Evolutionary conservation across 2,888 invertebrate species (phyloP).

Genomic region (Thecophora atra): DNA sequence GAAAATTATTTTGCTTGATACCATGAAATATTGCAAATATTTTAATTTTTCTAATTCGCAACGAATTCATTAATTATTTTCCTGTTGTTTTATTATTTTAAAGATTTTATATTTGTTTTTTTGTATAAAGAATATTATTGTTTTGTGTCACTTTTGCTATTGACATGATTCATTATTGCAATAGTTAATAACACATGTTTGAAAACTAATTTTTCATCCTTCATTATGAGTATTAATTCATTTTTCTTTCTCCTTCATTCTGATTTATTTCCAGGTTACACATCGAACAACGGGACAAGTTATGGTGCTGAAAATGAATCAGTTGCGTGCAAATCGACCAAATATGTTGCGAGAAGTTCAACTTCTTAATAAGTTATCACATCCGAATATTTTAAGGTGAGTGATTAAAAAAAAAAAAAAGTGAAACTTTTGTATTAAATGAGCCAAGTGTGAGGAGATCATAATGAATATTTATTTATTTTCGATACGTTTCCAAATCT

Average conservation of each 20-base stretch:
- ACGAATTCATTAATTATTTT: too few relatives aligned
- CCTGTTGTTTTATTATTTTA: too few relatives aligned
- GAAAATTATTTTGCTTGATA: constrained; percentile 27
- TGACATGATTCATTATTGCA: not conserved
- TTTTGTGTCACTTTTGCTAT: constrained; percentile 9
- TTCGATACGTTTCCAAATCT: not conserved
- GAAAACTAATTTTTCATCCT: constrained; percentile 20
- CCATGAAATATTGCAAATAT: constrained; percentile 38
- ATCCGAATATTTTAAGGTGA: constrained; percentile 92
- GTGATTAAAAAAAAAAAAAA: constrained; percentile 39
- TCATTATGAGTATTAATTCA: constrained; percentile 26
- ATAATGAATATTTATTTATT: not conserved
- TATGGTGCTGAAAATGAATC: constrained; percentile 98
- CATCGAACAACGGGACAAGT: constrained; percentile 92
- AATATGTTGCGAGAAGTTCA: constrained; percentile 98
- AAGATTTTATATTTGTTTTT: too few relatives aligned
- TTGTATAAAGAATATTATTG: not conserved
- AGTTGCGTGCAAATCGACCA: constrained; percentile 90
- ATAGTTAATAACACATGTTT: constrained; percentile 5
- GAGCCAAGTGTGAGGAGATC: not conserved
- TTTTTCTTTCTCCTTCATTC: not conserved
- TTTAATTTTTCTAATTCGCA: too few relatives aligned
- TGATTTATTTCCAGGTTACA: constrained; percentile 76
- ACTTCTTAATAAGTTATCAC: constrained; percentile 93
- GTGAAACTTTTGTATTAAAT: not conserved